Evolutionary conservation across 2,888 invertebrate genomes (phyloP), one percentile per base, ranked within the genome.

Genomic region (Zhengitettix transpicula): DNA sequence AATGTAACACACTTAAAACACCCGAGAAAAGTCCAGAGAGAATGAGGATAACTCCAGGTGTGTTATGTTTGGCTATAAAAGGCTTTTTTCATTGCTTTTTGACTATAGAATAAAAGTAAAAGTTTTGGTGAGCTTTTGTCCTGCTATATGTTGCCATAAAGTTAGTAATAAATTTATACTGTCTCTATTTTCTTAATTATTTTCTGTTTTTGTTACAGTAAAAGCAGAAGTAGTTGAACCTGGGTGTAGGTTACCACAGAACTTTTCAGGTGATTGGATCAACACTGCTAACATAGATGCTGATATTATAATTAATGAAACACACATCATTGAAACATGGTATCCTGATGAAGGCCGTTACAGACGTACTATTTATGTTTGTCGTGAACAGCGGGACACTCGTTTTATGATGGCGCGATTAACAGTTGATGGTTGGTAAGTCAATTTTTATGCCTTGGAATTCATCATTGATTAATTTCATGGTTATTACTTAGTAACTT

Each of bases 251-350:
- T 74, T 98, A 61, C 95, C 97, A 0, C 88, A 92, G 71, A 96
- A 97, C 71, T 94, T 94, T 73, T 83, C 87, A 0, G 96, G 98
- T 0, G 83, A 89, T 28, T 98, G 97, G 97, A 91, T 96, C 58
- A 97, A 97, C 69, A 96, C 97, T 0, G 96, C 96, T 0, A 96
- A 97, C 70, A 89, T 94, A 65, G 95, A 96, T 72, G 96, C 96
- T 0, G 92, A 95, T 73, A 86, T 95, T 0, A 80, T 83, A 55
- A 93, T 98, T 52, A 97, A 97, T 70, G 90, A 93, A 69, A 98
- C 97, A 0, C 97, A 97, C 70, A 94, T 98, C 47, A 89, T 94
- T 67, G 96, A 96, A 75, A 93, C 90, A 0, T 94, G 90, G 75
- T 90, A 90, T 73, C 95, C 96, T 0, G 96, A 97, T 73, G 89